Base-by-base conservation (phyloP, 1,140 invertebrate genomes). In the Neomicropteryx cornuta region DNA sequence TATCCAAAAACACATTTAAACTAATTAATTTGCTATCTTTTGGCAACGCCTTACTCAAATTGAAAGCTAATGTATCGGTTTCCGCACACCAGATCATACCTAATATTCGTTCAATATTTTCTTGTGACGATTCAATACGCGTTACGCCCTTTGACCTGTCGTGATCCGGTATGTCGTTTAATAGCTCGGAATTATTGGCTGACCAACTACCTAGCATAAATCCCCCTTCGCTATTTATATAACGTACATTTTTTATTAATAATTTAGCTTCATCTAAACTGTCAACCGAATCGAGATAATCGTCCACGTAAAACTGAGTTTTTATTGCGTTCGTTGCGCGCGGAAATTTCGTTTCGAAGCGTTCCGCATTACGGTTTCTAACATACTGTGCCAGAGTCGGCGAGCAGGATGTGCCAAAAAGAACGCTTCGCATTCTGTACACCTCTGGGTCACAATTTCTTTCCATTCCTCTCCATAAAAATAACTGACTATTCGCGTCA, bases 401-500 rank as follows among this genome's bases (percentile, higher is more conserved):
- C 11, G 44, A 44, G 19, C 44, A 43, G 10, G 11, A 35, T 4
- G 40, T 36, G 21, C 44, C 44, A 36, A 45, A 45, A 4, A 19
- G 38, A 29, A 45, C 33, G 3, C 14, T 18, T 6, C 5, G 6
- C 19, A 35, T 10, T 11, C 6, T 8, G 33, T 21, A 35, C 6
- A 5, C 18, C 17, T 18, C 10, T 22, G 10, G 5, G 17, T 10
- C 8, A 27, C 23, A 8, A 8, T 27, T 8, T 8, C 13, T 27
- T 27, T 13, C 13, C 23, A 13, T 8, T 8, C 8, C 13, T 8
- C 23, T 8, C 23, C 23, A 27, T 27, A 27, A 13, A 13, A 27
- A 27, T 8, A 8, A 13, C 13, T 27, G 23, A 13, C 8, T 8
- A 8, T 27, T 13, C 13, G 8, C 8, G 13, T 27, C 23, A 13